Base-by-base conservation (phyloP, 2,888 invertebrate genomes). In the Platycnemis pennipes region DNA sequence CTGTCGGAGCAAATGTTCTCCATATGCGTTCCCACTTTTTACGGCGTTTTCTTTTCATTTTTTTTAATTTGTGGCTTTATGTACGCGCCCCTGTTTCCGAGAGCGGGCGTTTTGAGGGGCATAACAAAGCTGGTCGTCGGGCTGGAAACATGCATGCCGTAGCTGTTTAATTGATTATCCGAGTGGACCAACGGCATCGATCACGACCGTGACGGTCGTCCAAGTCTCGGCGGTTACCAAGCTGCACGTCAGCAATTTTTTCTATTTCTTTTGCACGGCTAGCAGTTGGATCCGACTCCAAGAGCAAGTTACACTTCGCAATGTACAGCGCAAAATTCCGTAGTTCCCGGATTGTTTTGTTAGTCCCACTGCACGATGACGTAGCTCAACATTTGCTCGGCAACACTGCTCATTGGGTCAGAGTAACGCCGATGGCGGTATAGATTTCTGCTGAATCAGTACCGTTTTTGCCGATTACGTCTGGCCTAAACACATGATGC, bases 151-250 rank as follows among this genome's bases (percentile, higher is more conserved):
- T 31, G 37, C 77, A 77, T 37, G 31, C 8, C 31, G 31, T 1
- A 11, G 77, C 77, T 77, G 77, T 77, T 37, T 77, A 77, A 77
- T 77, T 77, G 77, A 77, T 77, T 77, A 77, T 77, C 11, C 77
- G 26, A 77, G 63, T 5, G 77, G 37, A 77, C 31, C 77, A 37
- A 77, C 37, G 77, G 77, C 31, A 77, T 77, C 77, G 77, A 37
- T 77, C 37, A 77, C 19, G 49, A 19, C 0, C 49, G n/a, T n/a
- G 49, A 49, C 77, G 77, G 77, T 37, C 31, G 22, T 37, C 11
- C 37, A 37, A 77, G 77, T 11, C 37, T 37, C 31, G 31, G 37
- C 77, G 4, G 31, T 4, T 77, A 11, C 13, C 31, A 31, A 37
- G 37, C 77, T 4, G 37, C 13, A 13, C 77, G 37, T 77, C 77